Percentiles rank a stretch among this genome's conserved stretches.
These are phyloP conservation scores for Tauraco hartlaubi DNA, from an alignment of 2,797 vertebrate species.

Conservation along the genomic window DNA sequence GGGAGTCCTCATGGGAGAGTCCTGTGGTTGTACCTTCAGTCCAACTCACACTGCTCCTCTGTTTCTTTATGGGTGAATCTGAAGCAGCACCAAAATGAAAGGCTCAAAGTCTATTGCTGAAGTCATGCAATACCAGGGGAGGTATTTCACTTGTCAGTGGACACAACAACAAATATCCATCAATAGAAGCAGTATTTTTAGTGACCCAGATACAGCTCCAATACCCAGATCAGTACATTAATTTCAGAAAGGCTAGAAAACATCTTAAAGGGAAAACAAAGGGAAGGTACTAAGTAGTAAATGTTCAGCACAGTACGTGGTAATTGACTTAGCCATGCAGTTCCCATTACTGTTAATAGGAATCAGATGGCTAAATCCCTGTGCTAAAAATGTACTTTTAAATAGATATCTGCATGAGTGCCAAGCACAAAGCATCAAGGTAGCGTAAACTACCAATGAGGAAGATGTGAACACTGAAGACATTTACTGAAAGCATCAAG, in stretches of 20 bases:
- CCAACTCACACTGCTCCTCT: background rate
- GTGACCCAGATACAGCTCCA: background rate
- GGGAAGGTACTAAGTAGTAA: background rate
- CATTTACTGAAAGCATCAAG: background rate
- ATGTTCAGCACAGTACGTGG: background rate
- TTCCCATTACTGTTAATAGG: slow-evolving; percentile 63
- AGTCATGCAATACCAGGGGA: background rate
- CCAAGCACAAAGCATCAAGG: slow-evolving; percentile 18
- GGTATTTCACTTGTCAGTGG: background rate
- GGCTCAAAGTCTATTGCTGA: background rate
- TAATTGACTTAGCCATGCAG: slow-evolving; percentile 53
- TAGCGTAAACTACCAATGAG: background rate
- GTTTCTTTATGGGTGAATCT: background rate
- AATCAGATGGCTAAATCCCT: slow-evolving; percentile 62
- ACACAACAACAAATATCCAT: background rate
- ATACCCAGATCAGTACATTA: background rate
- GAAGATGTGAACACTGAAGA: background rate
- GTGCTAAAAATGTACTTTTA: slow-evolving; percentile 48
- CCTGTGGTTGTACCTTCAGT: background rate
- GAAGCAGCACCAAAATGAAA: background rate
- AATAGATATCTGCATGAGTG: slow-evolving; percentile 4
- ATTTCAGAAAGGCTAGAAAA: slow-evolving; percentile 15
- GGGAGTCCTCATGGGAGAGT: background rate
- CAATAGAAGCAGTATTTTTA: background rate
- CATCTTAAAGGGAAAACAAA: slow-evolving; percentile 40